Evolutionary conservation across 1,140 invertebrate genomes (phyloP).

Genomic region (Cecropterus lyciades): DNA sequence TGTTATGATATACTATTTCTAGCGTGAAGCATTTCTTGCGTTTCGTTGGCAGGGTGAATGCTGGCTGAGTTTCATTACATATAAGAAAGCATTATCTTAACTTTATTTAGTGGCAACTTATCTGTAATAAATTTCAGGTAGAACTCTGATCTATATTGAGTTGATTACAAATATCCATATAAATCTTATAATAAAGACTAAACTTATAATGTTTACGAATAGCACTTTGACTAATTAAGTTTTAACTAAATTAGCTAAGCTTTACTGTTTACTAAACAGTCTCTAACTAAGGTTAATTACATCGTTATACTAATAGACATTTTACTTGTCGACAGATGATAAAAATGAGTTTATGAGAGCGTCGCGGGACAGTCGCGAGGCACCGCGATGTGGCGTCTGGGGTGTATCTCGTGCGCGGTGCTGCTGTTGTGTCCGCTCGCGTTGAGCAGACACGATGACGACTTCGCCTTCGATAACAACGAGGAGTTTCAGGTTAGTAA

Average conservation of each 20-base stretch:
- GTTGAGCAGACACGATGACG: constrained; percentile 74
- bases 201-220: constrained; percentile 3
- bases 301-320: constrained; percentile 20
- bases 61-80: too few relatives aligned
- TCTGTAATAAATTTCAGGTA: too few relatives aligned
- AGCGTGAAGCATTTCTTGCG: too few relatives aligned
- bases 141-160: too few relatives aligned
- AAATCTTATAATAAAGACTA: neutral
- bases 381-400: constrained; percentile 59
- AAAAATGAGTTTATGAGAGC: constrained; percentile 70
- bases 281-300: neutral
- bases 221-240: neutral
- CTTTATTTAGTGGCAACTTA: too few relatives aligned
- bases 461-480: constrained; percentile 82
- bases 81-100: too few relatives aligned
- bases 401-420: constrained; percentile 60
- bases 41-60: too few relatives aligned
- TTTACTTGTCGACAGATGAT: constrained; percentile 61
- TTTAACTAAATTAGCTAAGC: neutral
- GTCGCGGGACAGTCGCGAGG: constrained; percentile 43
- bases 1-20: too few relatives aligned
- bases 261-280: constrained; percentile 6
- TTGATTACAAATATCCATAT: too few relatives aligned
- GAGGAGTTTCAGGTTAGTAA: constrained; percentile 80
- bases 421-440: constrained; percentile 67